Base-by-base conservation (phyloP, 2,888 invertebrate genomes). In the Synergus japonicus region DNA sequence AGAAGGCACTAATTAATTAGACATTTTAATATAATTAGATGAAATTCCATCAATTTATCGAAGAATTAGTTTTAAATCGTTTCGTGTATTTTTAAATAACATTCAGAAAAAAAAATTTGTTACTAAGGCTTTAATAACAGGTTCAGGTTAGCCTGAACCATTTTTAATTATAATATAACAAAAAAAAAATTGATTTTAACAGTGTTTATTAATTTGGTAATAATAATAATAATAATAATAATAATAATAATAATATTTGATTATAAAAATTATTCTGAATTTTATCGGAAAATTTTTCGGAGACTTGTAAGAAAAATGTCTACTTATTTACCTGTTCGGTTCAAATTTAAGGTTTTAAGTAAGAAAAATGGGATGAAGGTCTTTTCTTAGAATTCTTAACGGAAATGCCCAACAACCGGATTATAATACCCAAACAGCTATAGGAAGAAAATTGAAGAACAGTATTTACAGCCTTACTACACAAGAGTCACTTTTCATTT, bases 401-500 rank as follows among this genome's bases (percentile, higher is more conserved):
- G 37, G 37, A 65, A 65, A 37, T 64, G 29, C 18, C 18, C 9
- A 58, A 15, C 54, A 54, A 63, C n/a, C 9, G 18, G 10, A 63
- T 63, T 29, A 29, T 18, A 63, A 29, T 13, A 63, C 4, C 22
- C 18, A 60, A 10, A 60, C 18, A 60, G 22, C 60, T 60, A 9
- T 9, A 60, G 22, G 22, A 60, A 60, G 22, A 60, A 18, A 18
- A 58, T 58, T 58, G 69, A 69, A n/a, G 73, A 73, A 73, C 54
- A 15, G n/a, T n/a, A 54, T 69, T 22, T 69, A 49, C 49, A 73
- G 67, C 5, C 29, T 15, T 12, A 69, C 22, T 49, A 73, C 67
- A 67, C 22, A 67, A 66, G 22, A 46, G 54, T 54, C 73, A 73
- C 73, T 73, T 73, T 73, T 73, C 73, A 54, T 73, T 73, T 73